phyloP scores from a whole-genome alignment of 2,797 vertebrate species.

The Cossypha polioptera region DNA sequence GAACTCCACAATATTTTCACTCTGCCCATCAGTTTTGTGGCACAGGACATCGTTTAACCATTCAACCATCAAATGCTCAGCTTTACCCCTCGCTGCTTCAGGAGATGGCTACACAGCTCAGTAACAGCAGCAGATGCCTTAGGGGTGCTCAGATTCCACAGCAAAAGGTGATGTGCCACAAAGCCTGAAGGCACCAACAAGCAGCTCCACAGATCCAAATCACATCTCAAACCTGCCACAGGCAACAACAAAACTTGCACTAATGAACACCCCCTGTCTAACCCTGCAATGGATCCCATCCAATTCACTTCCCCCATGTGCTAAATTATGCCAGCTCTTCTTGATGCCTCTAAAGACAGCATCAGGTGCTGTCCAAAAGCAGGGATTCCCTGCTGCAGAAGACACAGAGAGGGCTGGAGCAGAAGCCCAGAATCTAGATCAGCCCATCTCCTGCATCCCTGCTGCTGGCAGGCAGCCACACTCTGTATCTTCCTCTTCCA shows the following conservation, averaged over 20 bases:
- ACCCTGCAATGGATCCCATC: background rate
- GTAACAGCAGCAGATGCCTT: background rate
- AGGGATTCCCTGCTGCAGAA: background rate
- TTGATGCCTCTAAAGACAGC: background rate
- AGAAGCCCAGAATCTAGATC: background rate
- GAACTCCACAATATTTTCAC: background rate
- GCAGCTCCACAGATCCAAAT: background rate
- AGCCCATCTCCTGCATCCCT: background rate
- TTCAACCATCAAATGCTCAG: background rate
- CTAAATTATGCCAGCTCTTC: background rate
- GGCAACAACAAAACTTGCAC: background rate
- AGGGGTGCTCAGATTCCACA: background rate
- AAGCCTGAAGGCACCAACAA: background rate
- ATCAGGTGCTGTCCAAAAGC: background rate
- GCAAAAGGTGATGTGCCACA: background rate
- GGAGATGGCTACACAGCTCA: background rate
- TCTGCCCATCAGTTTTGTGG: background rate
- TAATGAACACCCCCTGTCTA: fast-evolving
- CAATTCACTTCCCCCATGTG: background rate
- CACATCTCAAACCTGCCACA: background rate
- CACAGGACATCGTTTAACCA: background rate
- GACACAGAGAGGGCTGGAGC: background rate
- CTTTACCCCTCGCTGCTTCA: background rate
- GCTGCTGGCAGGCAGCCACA: background rate
- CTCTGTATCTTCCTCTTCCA: background rate